phyloP scores from a whole-genome alignment of 2,888 invertebrate genomes.

The Meganola albula region DNA sequence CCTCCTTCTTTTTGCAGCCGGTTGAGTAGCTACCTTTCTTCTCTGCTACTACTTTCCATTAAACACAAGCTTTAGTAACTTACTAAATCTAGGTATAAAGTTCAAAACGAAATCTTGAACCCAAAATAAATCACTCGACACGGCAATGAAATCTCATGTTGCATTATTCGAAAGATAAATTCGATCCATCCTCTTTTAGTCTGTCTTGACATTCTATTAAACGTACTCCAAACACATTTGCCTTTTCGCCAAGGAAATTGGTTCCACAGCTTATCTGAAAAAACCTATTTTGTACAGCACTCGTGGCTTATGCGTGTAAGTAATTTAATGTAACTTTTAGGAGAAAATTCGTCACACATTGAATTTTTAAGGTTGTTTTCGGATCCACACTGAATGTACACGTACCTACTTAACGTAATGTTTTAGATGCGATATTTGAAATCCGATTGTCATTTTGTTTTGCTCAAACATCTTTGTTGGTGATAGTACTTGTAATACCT shows the following conservation, averaged over 20 bases:
- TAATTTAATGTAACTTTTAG: conserved; percentile 34
- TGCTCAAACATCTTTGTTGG: background rate
- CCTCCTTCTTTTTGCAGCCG: too few species aligned
- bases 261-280: conserved; percentile 44
- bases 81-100: too few species aligned
- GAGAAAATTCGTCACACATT: conserved; percentile 20
- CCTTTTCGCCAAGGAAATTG: conserved; percentile 48
- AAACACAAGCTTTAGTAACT: too few species aligned
- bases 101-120: too few species aligned
- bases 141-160: conserved; percentile 28
- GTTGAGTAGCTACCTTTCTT: too few species aligned
- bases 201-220: conserved; percentile 47
- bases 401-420: background rate
- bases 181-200: conserved; percentile 38
- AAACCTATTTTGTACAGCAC: conserved; percentile 36
- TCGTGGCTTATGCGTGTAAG: conserved; percentile 30
- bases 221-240: conserved; percentile 48
- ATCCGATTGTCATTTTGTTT: background rate
- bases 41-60: too few species aligned
- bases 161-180: conserved; percentile 38
- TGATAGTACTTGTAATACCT: background rate
- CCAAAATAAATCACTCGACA: conserved; percentile 38
- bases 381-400: conserved; percentile 1
- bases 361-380: conserved; percentile 17
- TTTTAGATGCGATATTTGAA: background rate